Conservation (phyloP, 2,113 vertebrate genomes). For the Ardeotis arabs region DNA sequence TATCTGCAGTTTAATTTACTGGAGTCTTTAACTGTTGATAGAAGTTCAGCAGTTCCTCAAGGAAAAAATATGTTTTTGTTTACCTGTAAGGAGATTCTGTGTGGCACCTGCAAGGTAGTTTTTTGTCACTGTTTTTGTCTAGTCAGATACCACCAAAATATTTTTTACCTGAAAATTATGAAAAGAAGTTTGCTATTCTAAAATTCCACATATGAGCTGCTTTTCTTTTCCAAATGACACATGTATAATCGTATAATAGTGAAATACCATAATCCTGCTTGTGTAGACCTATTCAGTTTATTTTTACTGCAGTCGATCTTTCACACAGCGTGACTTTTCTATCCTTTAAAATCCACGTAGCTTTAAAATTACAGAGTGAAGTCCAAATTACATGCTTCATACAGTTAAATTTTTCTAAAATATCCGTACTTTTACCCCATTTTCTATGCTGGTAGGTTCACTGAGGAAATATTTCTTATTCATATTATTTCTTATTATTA, state of each 20-base stretch:
- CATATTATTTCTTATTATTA: slow-evolving; percentile 13
- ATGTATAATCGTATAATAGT: neutral
- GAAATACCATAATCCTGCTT: neutral
- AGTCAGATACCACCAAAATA: neutral
- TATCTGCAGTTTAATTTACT: neutral
- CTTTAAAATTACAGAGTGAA: neutral
- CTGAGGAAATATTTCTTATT: neutral
- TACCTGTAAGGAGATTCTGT: neutral
- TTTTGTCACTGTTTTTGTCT: neutral
- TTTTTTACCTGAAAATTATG: neutral
- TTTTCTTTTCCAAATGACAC: neutral
- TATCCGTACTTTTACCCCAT: neutral
- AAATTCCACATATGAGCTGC: neutral
- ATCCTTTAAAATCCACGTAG: neutral
- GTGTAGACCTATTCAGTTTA: neutral
- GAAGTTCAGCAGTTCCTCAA: neutral
- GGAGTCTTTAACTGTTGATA: neutral
- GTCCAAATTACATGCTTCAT: neutral
- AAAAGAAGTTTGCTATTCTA: neutral
- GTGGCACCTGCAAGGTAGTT: neutral
- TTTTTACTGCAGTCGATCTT: neutral
- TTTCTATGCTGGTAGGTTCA: neutral
- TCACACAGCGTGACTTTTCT: neutral
- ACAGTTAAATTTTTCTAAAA: neutral
- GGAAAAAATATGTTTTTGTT: neutral